Percentiles rank a stretch among this genome's conserved stretches.
Conservation (phyloP, 2,113 vertebrate species). For the Anoplopoma fimbria region DNA sequence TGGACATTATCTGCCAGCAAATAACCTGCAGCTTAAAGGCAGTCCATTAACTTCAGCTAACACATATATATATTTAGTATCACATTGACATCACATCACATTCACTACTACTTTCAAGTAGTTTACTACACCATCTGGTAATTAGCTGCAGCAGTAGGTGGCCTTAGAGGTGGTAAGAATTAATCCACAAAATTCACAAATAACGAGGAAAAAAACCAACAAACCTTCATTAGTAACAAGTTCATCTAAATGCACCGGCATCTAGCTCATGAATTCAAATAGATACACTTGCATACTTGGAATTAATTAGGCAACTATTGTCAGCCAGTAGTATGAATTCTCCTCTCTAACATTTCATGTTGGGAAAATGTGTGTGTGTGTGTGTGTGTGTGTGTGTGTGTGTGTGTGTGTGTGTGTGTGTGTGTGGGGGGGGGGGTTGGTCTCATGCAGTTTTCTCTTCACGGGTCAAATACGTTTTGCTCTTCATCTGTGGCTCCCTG, state of each 20-base stretch:
- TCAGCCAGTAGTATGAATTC: background rate
- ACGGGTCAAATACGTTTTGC: conserved; percentile 42
- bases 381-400: too few relatives aligned
- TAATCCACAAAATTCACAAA: background rate
- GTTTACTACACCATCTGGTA: background rate
- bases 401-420: too few relatives aligned
- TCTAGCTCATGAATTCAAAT: background rate
- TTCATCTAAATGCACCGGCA: background rate
- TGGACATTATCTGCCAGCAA: background rate
- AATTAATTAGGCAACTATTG: conserved; percentile 1
- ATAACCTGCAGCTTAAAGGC: background rate
- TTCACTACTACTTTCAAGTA: background rate
- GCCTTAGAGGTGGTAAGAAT: background rate
- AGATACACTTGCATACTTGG: background rate
- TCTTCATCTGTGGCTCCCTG: conserved; percentile 34
- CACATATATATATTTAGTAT: background rate
- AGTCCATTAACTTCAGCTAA: background rate
- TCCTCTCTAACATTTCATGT: background rate
- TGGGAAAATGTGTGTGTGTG: background rate
- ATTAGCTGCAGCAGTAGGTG: conserved; percentile 1
- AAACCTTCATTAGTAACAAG: background rate
- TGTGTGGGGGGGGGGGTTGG: background rate
- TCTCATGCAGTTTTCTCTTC: conserved; percentile 18
- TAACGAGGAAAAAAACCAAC: background rate
- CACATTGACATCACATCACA: background rate